Evolutionary conservation across 1,140 invertebrate genomes (phyloP), one percentile per base, ranked within the genome.

Genomic region (Drosophila paulistorum): DNA sequence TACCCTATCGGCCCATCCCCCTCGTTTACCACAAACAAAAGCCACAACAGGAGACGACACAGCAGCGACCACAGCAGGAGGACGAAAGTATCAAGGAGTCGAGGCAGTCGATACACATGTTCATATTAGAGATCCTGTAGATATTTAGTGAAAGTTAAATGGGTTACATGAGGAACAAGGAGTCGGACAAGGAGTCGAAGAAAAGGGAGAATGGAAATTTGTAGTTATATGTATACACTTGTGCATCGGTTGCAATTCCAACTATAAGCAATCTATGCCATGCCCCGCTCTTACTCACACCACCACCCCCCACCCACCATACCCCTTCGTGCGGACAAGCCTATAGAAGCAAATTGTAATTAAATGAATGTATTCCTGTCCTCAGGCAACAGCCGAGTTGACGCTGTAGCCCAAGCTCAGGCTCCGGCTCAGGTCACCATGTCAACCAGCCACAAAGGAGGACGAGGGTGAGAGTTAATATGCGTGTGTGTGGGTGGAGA

Each of bases 101-200:
- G 61, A 51, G 42, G 33, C 14, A 13, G n/a, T 14, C 68, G 37
- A 61, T 79, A 60, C 83, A 80, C 79, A 86, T 87, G 83, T 89
- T 84, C 72, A 77, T 79, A 89, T 89, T 87, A 77, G 73, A 70
- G 63, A 20, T 7, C 42, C 39, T 79, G 68, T 42, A 70, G 79
- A 75, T 80, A 74, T 80, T 71, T 42, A 70, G 57, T 55, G 60
- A 63, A 84, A 87, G 79, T 82, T 87, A 82, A 82, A 79, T 87
- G 82, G 82, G 78, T 76, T 81, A 79, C 51, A 59, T 51, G 23
- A 14, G 54, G 13, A 59, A 59, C 23, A 35, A 59, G 13, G 6
- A 60, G 26, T n/a, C 7, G 20, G 20, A 13, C 0, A 14, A 11
- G 17, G 14, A 30, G 26, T 30, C 6, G 26, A 6, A 6, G 0